These are phyloP conservation scores for Lasius fuliginosus DNA, from an alignment of 2,888 invertebrate species.

Conservation along the genomic window DNA sequence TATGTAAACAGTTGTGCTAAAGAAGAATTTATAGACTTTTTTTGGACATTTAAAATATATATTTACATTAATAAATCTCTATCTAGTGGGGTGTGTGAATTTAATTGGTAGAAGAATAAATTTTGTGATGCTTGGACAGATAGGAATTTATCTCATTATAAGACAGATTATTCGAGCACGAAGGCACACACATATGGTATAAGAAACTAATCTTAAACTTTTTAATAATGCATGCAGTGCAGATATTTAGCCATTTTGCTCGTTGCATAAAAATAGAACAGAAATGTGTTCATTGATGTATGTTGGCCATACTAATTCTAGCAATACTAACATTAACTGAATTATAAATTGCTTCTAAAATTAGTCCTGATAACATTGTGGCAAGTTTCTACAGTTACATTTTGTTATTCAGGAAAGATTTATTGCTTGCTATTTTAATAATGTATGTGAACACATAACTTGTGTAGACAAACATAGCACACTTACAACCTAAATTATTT, in stretches of 20 bases:
- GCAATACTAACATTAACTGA: conserved; percentile 67
- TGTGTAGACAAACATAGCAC: background rate
- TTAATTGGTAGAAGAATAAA: background rate
- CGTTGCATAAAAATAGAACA: conserved; percentile 4
- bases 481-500: background rate
- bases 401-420: background rate
- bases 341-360: conserved; percentile 70
- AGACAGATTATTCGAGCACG: conserved; percentile 38
- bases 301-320: conserved; percentile 47
- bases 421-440: background rate
- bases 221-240: conserved; percentile 25
- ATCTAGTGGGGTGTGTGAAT: background rate
- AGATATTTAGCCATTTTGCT: background rate
- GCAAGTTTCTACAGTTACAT: background rate
- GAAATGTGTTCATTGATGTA: background rate
- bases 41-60: background rate
- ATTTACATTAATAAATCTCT: conserved; percentile 1
- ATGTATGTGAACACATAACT: background rate
- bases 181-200: conserved; percentile 4
- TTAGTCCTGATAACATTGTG: conserved; percentile 49
- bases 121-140: conserved; percentile 28
- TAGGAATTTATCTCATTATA: conserved; percentile 43
- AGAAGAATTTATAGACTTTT: background rate
- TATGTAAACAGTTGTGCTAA: background rate
- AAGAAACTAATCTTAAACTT: conserved; percentile 12